Conservation (phyloP, 53 echinoderm and acorn worm genomes). For the Hippasteria phrygiana region DNA sequence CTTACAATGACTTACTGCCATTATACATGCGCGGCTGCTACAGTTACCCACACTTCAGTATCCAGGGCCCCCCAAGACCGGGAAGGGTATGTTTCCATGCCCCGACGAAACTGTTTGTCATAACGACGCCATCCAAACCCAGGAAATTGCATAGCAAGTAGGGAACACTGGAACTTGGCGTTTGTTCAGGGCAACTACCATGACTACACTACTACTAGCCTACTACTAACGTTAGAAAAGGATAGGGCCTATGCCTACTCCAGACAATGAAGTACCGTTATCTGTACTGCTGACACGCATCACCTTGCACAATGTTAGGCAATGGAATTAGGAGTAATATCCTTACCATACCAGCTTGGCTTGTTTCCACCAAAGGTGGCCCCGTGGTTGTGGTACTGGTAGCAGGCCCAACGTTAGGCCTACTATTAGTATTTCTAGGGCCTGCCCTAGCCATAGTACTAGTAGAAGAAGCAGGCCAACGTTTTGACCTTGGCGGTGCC, state of each 20-base stretch:
- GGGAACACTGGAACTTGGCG: neutral
- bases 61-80: conserved; percentile 30
- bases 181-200: neutral
- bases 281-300: too few species aligned
- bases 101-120: conserved; percentile 37
- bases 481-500: too few species aligned
- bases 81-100: conserved; percentile 21
- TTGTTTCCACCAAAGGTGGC: neutral
- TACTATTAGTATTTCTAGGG: too few species aligned
- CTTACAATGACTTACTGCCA: conserved; percentile 1
- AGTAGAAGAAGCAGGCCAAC: too few species aligned
- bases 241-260: too few species aligned
- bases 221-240: neutral
- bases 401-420: too few species aligned
- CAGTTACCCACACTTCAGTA: conserved; percentile 58
- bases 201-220: neutral
- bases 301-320: too few species aligned
- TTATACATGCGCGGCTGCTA: conserved; percentile 20
- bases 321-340: neutral
- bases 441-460: too few species aligned
- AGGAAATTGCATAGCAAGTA: too few species aligned
- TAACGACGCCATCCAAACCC: too few species aligned
- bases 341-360: neutral
- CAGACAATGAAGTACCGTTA: too few species aligned
- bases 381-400: neutral